Evolutionary conservation across 2,888 invertebrate species (phyloP).

Genomic region (Eucriotettix oculatus): DNA sequence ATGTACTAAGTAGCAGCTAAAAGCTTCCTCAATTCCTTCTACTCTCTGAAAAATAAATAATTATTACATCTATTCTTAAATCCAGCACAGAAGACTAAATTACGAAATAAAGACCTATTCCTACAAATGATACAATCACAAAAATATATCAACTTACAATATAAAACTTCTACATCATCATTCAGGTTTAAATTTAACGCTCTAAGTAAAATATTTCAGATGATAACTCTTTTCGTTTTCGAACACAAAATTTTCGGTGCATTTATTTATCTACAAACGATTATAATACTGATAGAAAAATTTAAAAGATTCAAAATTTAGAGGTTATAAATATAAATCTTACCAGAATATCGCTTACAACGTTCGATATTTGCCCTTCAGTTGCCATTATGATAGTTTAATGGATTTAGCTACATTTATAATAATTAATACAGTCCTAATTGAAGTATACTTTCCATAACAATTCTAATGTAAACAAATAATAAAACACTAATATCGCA

Average conservation of each 20-base stretch:
- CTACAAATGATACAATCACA: background rate
- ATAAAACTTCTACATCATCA: too few species aligned
- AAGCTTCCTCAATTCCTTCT: constrained; percentile 75
- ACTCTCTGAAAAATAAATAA: constrained; percentile 40
- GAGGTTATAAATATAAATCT: constrained; percentile 19
- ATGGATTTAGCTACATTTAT: too few species aligned
- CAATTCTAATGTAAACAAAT: too few species aligned
- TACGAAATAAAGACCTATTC: background rate
- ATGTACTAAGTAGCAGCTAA: constrained; percentile 73
- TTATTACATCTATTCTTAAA: background rate
- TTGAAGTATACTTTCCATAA: too few species aligned
- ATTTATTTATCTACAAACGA: background rate
- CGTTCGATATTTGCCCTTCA: constrained; percentile 42
- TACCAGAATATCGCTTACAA: constrained; percentile 50
- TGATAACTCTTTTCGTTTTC: too few species aligned
- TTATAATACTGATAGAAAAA: background rate
- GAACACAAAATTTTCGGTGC: background rate
- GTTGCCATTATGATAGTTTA: constrained; percentile 9
- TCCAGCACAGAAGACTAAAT: too few species aligned
- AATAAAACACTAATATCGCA: too few species aligned
- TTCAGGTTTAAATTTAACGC: too few species aligned
- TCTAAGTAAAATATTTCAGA: too few species aligned
- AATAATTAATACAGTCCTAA: too few species aligned
- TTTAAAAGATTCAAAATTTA: background rate
- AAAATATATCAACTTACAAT: too few species aligned